Base-by-base conservation (phyloP, 23 tunicate species). In the Phallusia fumigata region DNA sequence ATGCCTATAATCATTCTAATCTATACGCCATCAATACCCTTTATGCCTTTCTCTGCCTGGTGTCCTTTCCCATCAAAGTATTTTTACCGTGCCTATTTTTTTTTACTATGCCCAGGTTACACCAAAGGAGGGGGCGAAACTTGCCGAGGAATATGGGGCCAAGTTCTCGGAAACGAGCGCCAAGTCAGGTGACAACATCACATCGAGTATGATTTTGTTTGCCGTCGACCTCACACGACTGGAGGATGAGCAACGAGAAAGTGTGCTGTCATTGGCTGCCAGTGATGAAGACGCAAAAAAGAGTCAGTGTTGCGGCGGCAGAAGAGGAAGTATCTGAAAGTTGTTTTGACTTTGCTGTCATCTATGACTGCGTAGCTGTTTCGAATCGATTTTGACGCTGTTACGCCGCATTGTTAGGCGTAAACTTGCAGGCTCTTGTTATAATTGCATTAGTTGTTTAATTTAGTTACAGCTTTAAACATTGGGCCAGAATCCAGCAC, bases 81-180 rank as follows among this genome's bases (percentile, higher is more conserved):
- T 51, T 51, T 13, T 13, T 18, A 13, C 58, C 58, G 58, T 51
- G 18, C 18, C 15, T 51, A 15, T 51, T 51, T 51, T 51, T 51
- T 51, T 13, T 51, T 51, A 51, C 58, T 13, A 13, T 18, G 58
- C 58, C 69, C 69, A 81, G 85, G 77, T 81, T n/a, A 81, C 85
- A 18, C 85, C 85, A 33, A 81, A 81, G 33, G 85, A 81, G 31
- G 85, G 85, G 2, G 35, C 76, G 5, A 83, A 83, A 31, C 69
- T 83, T 0, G 86, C 86, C 12, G 86, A 83, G 50, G 86, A 83
- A 74, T 83, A 83, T 35, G 79, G 86, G 0, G 86, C 86, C 72
- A 74, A 33, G 72, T 83, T 83, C 26, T 83, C 80, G 0, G 86
- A 83, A 50, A 75, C 80, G 0, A 83, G 86, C 32, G 86, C 86